These are phyloP conservation scores for Bostrychus sinensis DNA, from an alignment of 2,113 vertebrate genomes.

Conservation along the genomic window DNA sequence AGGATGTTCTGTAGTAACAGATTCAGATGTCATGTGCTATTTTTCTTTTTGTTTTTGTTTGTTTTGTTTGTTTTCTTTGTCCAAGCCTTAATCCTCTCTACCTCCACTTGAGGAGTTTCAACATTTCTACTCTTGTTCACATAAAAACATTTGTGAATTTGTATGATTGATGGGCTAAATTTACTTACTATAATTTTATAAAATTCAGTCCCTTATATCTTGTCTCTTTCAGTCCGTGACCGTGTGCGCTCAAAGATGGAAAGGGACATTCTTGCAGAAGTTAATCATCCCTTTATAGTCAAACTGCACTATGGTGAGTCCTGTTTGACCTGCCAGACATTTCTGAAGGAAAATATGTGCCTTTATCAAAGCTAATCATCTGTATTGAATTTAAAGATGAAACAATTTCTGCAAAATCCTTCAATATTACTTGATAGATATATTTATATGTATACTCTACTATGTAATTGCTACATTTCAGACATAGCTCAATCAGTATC, in stretches of 20 bases:
- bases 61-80: too few species aligned
- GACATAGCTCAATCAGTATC: constrained; percentile 1
- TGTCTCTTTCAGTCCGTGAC: constrained; percentile 84
- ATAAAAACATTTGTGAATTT: not conserved
- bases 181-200: too few species aligned
- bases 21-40: constrained; percentile 42
- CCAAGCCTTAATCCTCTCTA: constrained; percentile 61
- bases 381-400: too few species aligned
- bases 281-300: constrained; percentile 97
- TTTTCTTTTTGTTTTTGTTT: constrained; percentile 41
- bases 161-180: too few species aligned
- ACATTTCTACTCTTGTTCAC: constrained; percentile 39
- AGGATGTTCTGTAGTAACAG: constrained; percentile 39
- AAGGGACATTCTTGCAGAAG: constrained; percentile 95
- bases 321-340: too few species aligned
- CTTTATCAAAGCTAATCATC: too few species aligned
- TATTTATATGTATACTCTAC: too few species aligned
- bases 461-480: too few species aligned
- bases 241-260: constrained; percentile 96
- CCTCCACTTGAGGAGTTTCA: constrained; percentile 45
- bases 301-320: constrained; percentile 94
- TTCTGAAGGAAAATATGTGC: too few species aligned
- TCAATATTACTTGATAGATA: too few species aligned
- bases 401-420: too few species aligned
- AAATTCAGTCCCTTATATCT: not conserved